Evolutionary conservation across 2,113 vertebrate species (phyloP).

Genomic region (Clarias gariepinus): DNA sequence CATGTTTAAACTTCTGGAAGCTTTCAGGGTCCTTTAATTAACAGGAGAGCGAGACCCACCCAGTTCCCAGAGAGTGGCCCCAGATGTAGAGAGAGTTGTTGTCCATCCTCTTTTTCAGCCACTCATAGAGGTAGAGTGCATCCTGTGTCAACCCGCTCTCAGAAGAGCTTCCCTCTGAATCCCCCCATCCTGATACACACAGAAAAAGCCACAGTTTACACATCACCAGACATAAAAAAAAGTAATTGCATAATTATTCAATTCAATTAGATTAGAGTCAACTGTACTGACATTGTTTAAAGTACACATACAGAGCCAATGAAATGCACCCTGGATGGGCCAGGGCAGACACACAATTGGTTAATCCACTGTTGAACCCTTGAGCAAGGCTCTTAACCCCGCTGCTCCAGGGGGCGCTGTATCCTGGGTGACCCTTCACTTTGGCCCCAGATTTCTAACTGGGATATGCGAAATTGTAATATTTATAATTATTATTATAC

Average conservation of each 20-base stretch:
- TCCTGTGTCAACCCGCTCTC: slow-evolving; percentile 93
- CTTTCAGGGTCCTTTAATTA: background rate
- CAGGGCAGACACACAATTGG: too few relatives aligned
- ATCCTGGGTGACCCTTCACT: too few relatives aligned
- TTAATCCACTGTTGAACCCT: background rate
- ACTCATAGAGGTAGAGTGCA: slow-evolving; percentile 89
- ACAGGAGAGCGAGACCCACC: too few relatives aligned
- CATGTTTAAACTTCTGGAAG: background rate
- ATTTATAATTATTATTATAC: too few relatives aligned
- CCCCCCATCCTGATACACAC: slow-evolving; percentile 88
- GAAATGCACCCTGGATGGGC: too few relatives aligned
- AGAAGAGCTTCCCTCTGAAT: slow-evolving; percentile 88
- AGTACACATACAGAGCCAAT: too few relatives aligned
- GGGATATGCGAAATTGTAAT: too few relatives aligned
- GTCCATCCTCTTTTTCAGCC: slow-evolving; percentile 85
- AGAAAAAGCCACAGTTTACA: background rate
- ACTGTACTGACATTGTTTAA: too few relatives aligned
- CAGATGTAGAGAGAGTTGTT: slow-evolving; percentile 88
- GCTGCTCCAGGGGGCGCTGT: too few relatives aligned
- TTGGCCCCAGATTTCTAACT: too few relatives aligned
- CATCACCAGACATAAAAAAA: background rate
- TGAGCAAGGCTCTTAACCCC: background rate
- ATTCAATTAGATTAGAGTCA: too few relatives aligned
- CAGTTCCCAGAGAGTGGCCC: slow-evolving; percentile 96
- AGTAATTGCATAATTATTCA: background rate